Base-by-base conservation (phyloP, 1,140 invertebrate genomes). In the Drosophila subpulchrella region DNA sequence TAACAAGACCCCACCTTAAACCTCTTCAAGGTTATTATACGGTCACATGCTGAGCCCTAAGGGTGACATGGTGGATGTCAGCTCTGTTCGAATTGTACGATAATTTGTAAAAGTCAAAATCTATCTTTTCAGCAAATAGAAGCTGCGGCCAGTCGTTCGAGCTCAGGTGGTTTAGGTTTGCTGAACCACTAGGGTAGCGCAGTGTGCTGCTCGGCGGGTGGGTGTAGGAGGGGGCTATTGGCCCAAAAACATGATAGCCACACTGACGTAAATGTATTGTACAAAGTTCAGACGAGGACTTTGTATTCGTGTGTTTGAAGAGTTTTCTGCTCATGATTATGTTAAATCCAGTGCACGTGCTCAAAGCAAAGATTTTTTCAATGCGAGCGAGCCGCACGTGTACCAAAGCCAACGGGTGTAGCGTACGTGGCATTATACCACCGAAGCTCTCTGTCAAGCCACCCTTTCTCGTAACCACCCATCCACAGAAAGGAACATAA, bases 51-150 rank as follows among this genome's bases (percentile, higher is more conserved):
- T 89, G 84, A 7, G 72, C 47, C 42, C 46, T 57, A 38, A 32
- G 77, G 51, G 70, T 71, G 63, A 67, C 47, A 30, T 27, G 68
- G 46, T 48, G 30, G 57, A 42, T 17, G 30, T 30, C 17, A 24
- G 24, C 39, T 39, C 36, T 24, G 74, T 57, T 71, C 42, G 71
- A 65, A 61, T 81, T 88, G 84, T 89, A 84, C 84, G 85, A 89
- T 89, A 89, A 89, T 89, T 89, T 89, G 84, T 89, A 81, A 89
- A 89, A 89, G 84, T 89, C 84, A n/a, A 89, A 89, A 84, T 89
- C 85, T 84, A 89, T 90, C 84, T 89, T 81, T 89, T 84, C 60
- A 80, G 62, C 56, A 89, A 84, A 81, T 73, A 84, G 65, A 88
- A 82, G 78, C 84, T 55, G 68, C 59, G 72, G 47, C 61, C 57